Percentiles rank a stretch among this genome's conserved stretches.
phyloP scores from a whole-genome alignment of 2,888 invertebrate species.

The Hydraecia micacea region DNA sequence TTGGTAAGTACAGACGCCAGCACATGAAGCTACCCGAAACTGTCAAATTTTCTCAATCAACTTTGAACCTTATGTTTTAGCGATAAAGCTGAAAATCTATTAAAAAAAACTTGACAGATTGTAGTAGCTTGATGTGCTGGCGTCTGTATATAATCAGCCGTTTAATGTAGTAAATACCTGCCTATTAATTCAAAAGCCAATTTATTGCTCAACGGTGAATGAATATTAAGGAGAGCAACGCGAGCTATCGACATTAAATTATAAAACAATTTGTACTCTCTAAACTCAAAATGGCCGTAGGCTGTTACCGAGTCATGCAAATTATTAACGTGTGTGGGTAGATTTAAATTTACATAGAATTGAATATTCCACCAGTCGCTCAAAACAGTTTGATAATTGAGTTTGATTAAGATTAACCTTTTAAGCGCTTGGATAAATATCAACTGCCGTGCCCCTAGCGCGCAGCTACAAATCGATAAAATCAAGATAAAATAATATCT shows the following conservation, averaged over 20 bases:
- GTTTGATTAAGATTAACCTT: conserved; percentile 20
- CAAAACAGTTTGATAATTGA: conserved; percentile 31
- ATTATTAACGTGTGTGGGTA: conserved; percentile 44
- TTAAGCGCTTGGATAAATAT: too few relatives aligned
- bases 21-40: too few relatives aligned
- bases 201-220: conserved; percentile 1
- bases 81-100: too few relatives aligned
- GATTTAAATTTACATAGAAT: conserved; percentile 54
- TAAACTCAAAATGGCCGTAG: conserved; percentile 5
- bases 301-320: conserved; percentile 17
- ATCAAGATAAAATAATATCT: too few relatives aligned
- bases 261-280: conserved; percentile 24
- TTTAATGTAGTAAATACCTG: background rate
- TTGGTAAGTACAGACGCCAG: background rate
- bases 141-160: background rate
- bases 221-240: conserved; percentile 7
- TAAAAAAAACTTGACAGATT: too few relatives aligned
- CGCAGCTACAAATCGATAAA: too few relatives aligned
- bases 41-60: too few relatives aligned
- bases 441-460: too few relatives aligned
- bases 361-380: conserved; percentile 50
- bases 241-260: conserved; percentile 16
- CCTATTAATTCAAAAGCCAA: background rate
- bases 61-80: too few relatives aligned
- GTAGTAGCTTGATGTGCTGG: too few relatives aligned